Base-by-base conservation (phyloP, 92 coral and sea anemone genomes). In the Galaxea fascicularis region DNA sequence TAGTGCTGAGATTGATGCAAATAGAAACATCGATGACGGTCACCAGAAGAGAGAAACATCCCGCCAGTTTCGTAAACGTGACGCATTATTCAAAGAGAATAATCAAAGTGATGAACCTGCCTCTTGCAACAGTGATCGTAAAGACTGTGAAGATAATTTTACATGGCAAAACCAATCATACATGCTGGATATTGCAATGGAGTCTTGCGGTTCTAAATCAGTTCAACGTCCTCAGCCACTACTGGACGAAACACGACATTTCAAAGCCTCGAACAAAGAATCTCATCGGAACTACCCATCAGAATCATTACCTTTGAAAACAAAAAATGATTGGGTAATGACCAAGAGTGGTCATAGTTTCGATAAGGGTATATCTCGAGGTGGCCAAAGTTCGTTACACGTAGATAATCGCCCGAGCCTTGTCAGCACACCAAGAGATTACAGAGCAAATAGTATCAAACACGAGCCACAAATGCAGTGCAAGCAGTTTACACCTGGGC, bases 171-270 rank as follows among this genome's bases (percentile, higher is more conserved):
- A n/a, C 0, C 72, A 29, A 29, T 52, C 72, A 62, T 30, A 75
- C 46, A 63, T 27, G 41, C 4, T n/a, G 11, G 72, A 25, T 24
- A 8, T 6, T 7, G n/a, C 22, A 18, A 26, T 8, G 28, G 13
- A 41, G 45, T 24, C 71, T 10, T 47, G 35, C 75, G 65, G 62
- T 12, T 51, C 58, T n/a, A 31, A 64, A 67, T 28, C 74, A 79
- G 51, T 18, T 1, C 29, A 20, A 31, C 51, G n/a, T 47, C 65
- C 52, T 20, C 49, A 16, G 5, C 25, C 66, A 21, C 51, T 1
- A 9, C 0, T 28, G 22, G 52, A 20, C 5, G 52, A 51, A 29
- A 27, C 51, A 28, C 24, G 6, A 12, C 28, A n/a, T 20, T 9
- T 13, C 72, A 29, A 4, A 39, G 35, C 30, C 45, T 29, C 31